phyloP scores from a whole-genome alignment of 1,140 invertebrate genomes.

The Drosophila pseudoobscura region DNA sequence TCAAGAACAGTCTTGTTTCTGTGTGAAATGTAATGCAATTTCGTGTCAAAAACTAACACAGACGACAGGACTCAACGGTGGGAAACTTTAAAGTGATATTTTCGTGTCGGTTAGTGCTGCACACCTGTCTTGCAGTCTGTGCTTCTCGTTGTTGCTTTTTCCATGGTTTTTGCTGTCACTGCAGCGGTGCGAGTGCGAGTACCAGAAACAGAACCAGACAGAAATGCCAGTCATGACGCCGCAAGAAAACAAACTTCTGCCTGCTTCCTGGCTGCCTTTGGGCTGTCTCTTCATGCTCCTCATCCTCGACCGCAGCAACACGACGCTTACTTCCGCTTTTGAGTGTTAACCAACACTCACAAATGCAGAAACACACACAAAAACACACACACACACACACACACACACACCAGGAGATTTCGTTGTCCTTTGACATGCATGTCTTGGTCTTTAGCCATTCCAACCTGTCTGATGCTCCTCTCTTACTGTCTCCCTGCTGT shows the following conservation, averaged over 20 bases:
- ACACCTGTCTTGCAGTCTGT: slow-evolving; percentile 61
- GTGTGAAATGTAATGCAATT: slow-evolving; percentile 78
- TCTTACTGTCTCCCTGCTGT: slow-evolving; percentile 4
- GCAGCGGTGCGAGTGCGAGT: slow-evolving; percentile 34
- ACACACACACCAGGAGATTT: slow-evolving; percentile 22
- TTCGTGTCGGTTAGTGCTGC: slow-evolving; percentile 71
- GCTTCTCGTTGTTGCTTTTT: slow-evolving; percentile 28
- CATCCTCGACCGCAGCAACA: slow-evolving; percentile 64
- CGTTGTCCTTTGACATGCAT: slow-evolving; percentile 77
- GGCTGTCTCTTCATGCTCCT: slow-evolving; percentile 14
- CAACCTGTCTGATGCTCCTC: slow-evolving; percentile 21
- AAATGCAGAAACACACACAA: slow-evolving; percentile 21
- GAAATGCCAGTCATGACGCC: slow-evolving; percentile 73
- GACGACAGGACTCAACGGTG: slow-evolving; percentile 56
- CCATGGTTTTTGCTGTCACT: slow-evolving; percentile 67
- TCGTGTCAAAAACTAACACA: slow-evolving; percentile 78
- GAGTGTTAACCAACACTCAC: slow-evolving; percentile 73
- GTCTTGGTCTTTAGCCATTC: slow-evolving; percentile 70
- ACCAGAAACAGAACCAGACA: slow-evolving; percentile 28
- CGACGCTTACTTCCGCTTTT: slow-evolving; percentile 78
- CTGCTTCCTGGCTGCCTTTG: slow-evolving; percentile 42
- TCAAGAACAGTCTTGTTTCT: slow-evolving; percentile 33
- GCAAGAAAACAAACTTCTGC: slow-evolving; percentile 77
- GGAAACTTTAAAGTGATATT: slow-evolving; percentile 80
- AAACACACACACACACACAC: slow-evolving; percentile 18